Evolutionary conservation across 2,888 invertebrate genomes (phyloP).

Genomic region (Phalangium opilio): DNA sequence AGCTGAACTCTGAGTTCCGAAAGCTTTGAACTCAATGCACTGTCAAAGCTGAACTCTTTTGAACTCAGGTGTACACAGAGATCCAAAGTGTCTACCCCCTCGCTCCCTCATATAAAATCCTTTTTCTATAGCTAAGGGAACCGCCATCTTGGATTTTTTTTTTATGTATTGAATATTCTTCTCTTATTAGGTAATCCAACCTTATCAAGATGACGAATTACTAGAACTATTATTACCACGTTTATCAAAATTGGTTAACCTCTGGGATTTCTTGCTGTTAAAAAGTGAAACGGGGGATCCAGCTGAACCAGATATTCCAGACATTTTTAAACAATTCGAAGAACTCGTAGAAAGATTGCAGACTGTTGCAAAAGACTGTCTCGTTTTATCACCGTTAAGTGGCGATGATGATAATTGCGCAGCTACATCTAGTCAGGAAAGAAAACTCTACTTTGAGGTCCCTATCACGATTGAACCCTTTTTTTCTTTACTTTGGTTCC

Average conservation of each 20-base stretch:
- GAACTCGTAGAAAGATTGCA: slow-evolving; percentile 21
- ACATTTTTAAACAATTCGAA: slow-evolving; percentile 21
- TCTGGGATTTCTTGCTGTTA: slow-evolving; percentile 36
- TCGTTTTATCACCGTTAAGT: slow-evolving; percentile 6
- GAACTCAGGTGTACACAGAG: no score
- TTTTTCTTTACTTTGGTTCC: no score
- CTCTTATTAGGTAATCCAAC: slow-evolving; percentile 21
- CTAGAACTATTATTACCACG: slow-evolving; percentile 34
- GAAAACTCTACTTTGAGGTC: no score
- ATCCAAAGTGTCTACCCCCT: no score
- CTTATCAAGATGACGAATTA: slow-evolving; percentile 30
- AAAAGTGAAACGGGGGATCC: slow-evolving; percentile 29
- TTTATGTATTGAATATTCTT: neutral
- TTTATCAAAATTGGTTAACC: slow-evolving; percentile 30
- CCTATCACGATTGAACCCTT: no score
- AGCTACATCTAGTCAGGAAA: no score
- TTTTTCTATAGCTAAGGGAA: neutral
- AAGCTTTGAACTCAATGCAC: no score
- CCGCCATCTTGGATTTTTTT: neutral
- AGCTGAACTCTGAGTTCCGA: no score
- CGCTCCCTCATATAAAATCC: neutral
- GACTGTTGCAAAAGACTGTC: slow-evolving; percentile 18
- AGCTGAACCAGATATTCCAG: slow-evolving; percentile 20
- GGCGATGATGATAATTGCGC: no score
- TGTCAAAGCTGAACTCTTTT: no score